phyloP scores from a whole-genome alignment of 2,888 invertebrate species.

The Drosophila mimica region DNA sequence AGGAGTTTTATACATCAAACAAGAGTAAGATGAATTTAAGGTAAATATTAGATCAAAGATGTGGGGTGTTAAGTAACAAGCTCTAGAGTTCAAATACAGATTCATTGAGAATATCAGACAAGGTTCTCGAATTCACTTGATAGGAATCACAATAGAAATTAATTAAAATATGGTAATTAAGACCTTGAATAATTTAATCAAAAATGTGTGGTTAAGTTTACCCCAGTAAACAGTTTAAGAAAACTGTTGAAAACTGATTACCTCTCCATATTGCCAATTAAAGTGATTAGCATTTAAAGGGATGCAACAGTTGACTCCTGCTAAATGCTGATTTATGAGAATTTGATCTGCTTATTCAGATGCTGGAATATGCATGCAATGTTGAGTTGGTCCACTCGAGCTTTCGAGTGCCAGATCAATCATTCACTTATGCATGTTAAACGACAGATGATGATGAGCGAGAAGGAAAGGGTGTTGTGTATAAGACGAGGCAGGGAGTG shows the following conservation, averaged over 20 bases:
- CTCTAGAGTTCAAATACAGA: neutral
- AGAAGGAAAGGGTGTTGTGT: no score
- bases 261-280: neutral
- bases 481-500: neutral
- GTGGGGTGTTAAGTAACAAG: neutral
- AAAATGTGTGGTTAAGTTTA: neutral
- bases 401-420: constrained; percentile 63
- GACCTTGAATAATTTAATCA: neutral
- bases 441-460: constrained; percentile 43
- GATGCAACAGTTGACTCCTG: neutral
- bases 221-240: neutral
- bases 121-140: neutral
- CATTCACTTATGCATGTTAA: constrained; percentile 51
- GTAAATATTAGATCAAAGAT: neutral
- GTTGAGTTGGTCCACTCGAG: constrained; percentile 15
- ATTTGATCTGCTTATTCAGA: neutral
- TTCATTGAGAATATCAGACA: neutral
- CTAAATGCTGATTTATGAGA: constrained; percentile 12
- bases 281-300: neutral
- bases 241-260: neutral
- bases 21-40: neutral
- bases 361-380: constrained; percentile 9
- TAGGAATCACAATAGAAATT: neutral
- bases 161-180: neutral
- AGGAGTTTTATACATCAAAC: neutral